Base-by-base conservation (phyloP, 2,113 vertebrate genomes). In the Poeciliopsis retropinna region DNA sequence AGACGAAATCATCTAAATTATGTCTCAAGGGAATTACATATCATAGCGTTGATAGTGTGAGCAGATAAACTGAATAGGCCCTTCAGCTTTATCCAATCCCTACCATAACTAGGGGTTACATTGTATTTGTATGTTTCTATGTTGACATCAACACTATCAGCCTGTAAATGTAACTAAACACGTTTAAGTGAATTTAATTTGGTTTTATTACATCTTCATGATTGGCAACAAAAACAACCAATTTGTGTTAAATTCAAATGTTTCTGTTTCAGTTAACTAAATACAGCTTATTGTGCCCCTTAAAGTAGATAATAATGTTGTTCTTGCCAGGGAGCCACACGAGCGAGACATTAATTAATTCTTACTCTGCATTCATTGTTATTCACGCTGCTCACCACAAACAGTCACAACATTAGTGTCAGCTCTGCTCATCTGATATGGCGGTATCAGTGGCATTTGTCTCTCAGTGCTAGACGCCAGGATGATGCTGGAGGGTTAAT, bases 401-500 rank as follows among this genome's bases (percentile, higher is more conserved):
- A 70, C 64, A 74, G 64, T 83, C 78, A 72, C 78, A 84, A 76
- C 75, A 71, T 44, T 76, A 70, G 31, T 75, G 72, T 76, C 81
- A 61, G 32, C 31, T 34, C 28, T 12, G 64, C 77, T 83, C 80
- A 71, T 84, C 73, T 86, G 83, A 85, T 77, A 76, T 73, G 83
- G 71, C 74, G 70, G 76, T 84, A 86, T 86, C 85, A 74, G 73
- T 14, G 27, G 67, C 76, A 60, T 85, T 85, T 85, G 77, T 85
- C 84, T 86, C 80, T 82, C 86, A 79, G 65, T 67, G 80, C 70
- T 57, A 75, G 76, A 87, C 84, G 80, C 64, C 83, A 57, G 75
- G 70, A 71, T 82, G 88, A 89, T 47, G 71, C 87, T 76, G 78
- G 73, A 65, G 82, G 85, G 87, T 90, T 92, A 90, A 89, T 88